Percentiles rank a stretch among this genome's conserved stretches.
phyloP scores from a whole-genome alignment of 1,140 invertebrate species.

The Physella acuta region DNA sequence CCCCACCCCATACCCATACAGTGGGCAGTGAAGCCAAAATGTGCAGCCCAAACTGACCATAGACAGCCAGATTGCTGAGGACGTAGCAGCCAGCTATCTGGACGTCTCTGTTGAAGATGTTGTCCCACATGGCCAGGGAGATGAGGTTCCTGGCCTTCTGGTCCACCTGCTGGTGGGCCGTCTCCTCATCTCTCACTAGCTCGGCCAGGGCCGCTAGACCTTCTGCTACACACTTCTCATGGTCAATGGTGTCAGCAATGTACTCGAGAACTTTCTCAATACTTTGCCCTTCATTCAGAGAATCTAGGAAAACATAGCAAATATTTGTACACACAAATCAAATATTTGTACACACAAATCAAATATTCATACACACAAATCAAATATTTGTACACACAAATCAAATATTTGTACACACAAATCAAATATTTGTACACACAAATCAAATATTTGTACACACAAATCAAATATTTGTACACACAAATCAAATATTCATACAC shows the following conservation, averaged over 20 bases:
- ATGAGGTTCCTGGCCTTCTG: conserved; percentile 44
- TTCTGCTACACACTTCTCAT: conserved; percentile 46
- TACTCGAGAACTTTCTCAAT: conserved; percentile 23
- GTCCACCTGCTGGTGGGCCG: conserved; percentile 16
- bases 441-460: no score
- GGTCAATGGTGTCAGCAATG: conserved; percentile 41
- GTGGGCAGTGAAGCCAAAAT: no score
- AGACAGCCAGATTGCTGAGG: conserved; percentile 45
- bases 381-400: no score
- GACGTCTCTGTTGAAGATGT: conserved; percentile 43
- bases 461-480: no score
- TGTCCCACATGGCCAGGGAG: conserved; percentile 48
- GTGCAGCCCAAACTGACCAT: conserved; percentile 47
- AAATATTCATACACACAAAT: no score
- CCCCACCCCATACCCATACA: no score
- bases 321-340: neutral
- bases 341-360: neutral
- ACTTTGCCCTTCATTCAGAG: conserved; percentile 34
- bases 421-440: no score
- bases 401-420: no score
- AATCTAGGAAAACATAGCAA: neutral
- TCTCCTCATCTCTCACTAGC: conserved; percentile 36
- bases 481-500: no score
- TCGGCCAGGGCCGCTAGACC: conserved; percentile 44
- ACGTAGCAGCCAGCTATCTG: conserved; percentile 50